Evolutionary conservation across 53 echinoderm and acorn worm genomes (phyloP).

Genomic region (Apostichopus leukothele): DNA sequence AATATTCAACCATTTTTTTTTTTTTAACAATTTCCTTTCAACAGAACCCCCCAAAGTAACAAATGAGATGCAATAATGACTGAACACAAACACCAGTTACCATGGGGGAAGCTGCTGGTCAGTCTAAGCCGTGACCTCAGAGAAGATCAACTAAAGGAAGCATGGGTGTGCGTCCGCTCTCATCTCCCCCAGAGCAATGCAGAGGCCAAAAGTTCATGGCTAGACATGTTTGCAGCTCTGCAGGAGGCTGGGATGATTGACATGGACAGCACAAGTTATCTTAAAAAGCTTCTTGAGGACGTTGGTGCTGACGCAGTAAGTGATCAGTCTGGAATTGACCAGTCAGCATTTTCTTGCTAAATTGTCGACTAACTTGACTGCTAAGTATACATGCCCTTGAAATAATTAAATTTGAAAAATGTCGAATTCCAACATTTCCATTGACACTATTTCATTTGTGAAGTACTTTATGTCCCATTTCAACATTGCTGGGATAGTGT

Average conservation of each 20-base stretch:
- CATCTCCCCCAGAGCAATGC: slow-evolving; percentile 36
- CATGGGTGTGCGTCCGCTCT: slow-evolving; percentile 15
- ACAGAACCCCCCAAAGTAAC: not conserved
- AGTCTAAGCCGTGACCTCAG: slow-evolving; percentile 46
- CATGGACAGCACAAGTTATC: slow-evolving; percentile 67
- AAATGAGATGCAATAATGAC: slow-evolving; percentile 9
- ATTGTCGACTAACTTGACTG: no score
- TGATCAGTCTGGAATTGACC: not conserved
- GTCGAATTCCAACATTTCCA: no score
- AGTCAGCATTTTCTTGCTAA: no score
- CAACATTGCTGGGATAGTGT: no score
- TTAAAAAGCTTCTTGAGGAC: slow-evolving; percentile 51
- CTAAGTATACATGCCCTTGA: no score
- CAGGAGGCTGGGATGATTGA: slow-evolving; percentile 62
- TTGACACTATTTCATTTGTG: no score
- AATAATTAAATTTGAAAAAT: no score
- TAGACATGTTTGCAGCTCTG: slow-evolving; percentile 29
- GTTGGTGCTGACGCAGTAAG: slow-evolving; percentile 28
- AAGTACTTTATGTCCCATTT: no score
- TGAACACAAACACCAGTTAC: slow-evolving; percentile 18
- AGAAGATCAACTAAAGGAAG: slow-evolving; percentile 40
- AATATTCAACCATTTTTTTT: not conserved
- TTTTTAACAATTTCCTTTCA: not conserved
- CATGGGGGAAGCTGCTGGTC: slow-evolving; percentile 47
- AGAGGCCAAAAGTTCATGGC: slow-evolving; percentile 4